phyloP scores from a whole-genome alignment of 2,113 vertebrate genomes.

The Campylomormyrus numenius region DNA sequence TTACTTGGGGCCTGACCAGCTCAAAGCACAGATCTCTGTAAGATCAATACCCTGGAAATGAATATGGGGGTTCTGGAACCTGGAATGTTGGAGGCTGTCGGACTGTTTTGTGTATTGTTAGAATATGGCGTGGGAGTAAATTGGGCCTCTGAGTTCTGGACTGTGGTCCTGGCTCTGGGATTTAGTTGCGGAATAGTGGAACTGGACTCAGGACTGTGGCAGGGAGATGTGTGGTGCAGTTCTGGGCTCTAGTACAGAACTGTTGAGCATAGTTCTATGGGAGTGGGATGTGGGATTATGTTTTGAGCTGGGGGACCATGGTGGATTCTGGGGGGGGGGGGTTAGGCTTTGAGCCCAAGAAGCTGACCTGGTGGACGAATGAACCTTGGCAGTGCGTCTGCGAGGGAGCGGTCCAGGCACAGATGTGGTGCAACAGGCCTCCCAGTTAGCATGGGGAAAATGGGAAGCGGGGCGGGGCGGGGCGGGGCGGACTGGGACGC shows the following conservation, averaged over 20 bases:
- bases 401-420: neutral
- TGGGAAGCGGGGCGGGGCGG: no score
- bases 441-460: neutral
- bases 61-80: neutral
- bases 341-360: neutral
- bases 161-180: neutral
- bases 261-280: neutral
- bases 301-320: neutral
- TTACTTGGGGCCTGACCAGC: neutral
- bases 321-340: neutral
- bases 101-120: constrained; percentile 1
- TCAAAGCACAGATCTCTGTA: neutral
- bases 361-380: neutral
- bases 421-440: neutral
- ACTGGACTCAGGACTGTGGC: neutral
- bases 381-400: constrained; percentile 5
- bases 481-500: neutral
- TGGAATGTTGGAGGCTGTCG: neutral
- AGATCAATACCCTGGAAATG: neutral
- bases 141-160: neutral
- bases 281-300: neutral
- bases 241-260: neutral
- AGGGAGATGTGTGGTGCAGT: neutral
- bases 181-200: neutral
- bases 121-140: neutral